Percentiles rank a stretch among this genome's conserved stretches.
These are phyloP conservation scores for Tyria jacobaeae DNA, from an alignment of 2,888 invertebrate species.

Conservation along the genomic window DNA sequence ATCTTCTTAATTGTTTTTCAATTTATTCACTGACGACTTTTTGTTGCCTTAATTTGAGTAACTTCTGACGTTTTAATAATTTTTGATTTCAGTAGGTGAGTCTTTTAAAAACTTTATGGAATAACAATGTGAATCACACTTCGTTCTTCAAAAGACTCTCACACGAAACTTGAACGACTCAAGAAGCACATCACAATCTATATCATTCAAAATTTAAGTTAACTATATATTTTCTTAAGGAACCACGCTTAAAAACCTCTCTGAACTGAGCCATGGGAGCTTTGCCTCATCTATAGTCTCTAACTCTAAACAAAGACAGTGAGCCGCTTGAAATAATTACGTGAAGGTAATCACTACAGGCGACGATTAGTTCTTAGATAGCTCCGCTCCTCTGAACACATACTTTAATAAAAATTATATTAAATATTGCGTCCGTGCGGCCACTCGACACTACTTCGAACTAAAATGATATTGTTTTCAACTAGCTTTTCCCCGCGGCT, in stretches of 20 bases:
- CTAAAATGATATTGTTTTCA: neutral
- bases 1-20: too few species aligned
- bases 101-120: too few species aligned
- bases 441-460: slow-evolving; percentile 1
- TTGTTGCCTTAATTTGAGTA: too few species aligned
- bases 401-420: slow-evolving; percentile 83
- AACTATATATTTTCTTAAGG: neutral
- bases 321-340: slow-evolving; percentile 81
- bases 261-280: slow-evolving; percentile 12
- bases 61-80: too few species aligned
- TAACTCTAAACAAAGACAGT: slow-evolving; percentile 51
- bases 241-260: slow-evolving; percentile 15
- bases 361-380: slow-evolving; percentile 82
- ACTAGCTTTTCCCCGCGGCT: too few species aligned
- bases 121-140: too few species aligned
- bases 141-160: too few species aligned
- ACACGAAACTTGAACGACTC: too few species aligned
- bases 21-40: too few species aligned
- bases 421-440: slow-evolving; percentile 72
- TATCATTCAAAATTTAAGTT: neutral
- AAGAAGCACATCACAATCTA: too few species aligned
- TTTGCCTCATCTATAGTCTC: slow-evolving; percentile 54
- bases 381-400: slow-evolving; percentile 77
- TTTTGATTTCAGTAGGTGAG: too few species aligned
- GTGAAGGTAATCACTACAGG: slow-evolving; percentile 78